Evolutionary conservation across 2,113 vertebrate genomes (phyloP), one percentile per base, ranked within the genome.

Genomic region (Mirounga angustirostris): DNA sequence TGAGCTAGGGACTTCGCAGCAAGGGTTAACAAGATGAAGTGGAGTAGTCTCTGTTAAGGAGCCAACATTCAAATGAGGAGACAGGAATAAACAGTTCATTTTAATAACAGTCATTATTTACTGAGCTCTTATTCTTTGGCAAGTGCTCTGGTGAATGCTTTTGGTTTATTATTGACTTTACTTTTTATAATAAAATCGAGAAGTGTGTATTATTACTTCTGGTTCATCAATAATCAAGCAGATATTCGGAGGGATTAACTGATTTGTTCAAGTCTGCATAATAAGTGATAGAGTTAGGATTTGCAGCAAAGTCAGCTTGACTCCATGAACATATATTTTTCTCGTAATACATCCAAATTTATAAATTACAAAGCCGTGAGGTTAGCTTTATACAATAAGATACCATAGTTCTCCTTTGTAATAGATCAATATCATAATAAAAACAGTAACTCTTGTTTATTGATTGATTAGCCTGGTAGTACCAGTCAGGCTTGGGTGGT

Each of bases 211-310:
- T 63, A 18, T 52, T 58, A 58, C 28, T 78, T 82, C 24, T 8
- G 56, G 10, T 59, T 95, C 50, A 88, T 36, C 21, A 30, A 28
- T 59, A 56, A 94, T 93, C 71, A 95, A 93, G 88, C n/a, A 69
- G 71, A 95, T 90, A 86, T 88, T 95, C 61, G 86, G 21, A 94
- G 43, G 11, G 15, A 96, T 80, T 56, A 76, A 71, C 16, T 56
- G 7, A 91, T 93, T 91, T 80, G 18, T 83, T 91, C 26, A 84
- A 54, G 18, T 74, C 13, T 87, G 28, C 10, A 50, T 83, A 61
- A 24, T 69, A 89, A 56, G 4, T 59, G 28, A 56, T 59, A 74
- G 46, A 84, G 58, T 43, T 21, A 61, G 54, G 10, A 87, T 84
- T 63, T 86, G 30, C 79, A 84, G 16, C 21, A 65, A 73, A 73